Evolutionary conservation across 2,888 invertebrate genomes (phyloP).

Genomic region (Iphiclides podalirius): DNA sequence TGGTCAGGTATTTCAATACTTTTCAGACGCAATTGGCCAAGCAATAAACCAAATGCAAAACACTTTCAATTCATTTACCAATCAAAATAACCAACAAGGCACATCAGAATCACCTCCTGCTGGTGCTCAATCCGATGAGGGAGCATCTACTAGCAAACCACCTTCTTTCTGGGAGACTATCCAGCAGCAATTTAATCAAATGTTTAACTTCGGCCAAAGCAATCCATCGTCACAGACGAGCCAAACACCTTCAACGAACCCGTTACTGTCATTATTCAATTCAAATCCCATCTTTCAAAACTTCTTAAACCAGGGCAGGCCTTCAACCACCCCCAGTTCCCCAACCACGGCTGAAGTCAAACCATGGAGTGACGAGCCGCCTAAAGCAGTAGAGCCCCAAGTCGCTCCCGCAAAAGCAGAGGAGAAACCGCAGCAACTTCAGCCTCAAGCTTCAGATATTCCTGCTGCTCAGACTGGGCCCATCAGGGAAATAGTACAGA

Average conservation of each 20-base stretch:
- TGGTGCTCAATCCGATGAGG: conserved; percentile 34
- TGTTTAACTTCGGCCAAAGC: conserved; percentile 28
- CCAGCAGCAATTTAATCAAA: conserved; percentile 32
- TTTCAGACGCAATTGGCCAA: conserved; percentile 33
- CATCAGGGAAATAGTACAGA: conserved; percentile 47
- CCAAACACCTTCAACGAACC: neutral
- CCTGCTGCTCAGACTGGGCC: conserved; percentile 33
- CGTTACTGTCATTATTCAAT: neutral
- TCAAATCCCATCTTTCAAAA: conserved; percentile 33
- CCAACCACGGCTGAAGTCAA: neutral
- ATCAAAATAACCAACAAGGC: conserved; percentile 9
- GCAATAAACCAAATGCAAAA: conserved; percentile 31
- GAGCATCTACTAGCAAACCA: conserved; percentile 14
- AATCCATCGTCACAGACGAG: neutral
- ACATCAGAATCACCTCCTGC: conserved; percentile 17
- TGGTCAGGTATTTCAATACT: conserved; percentile 24
- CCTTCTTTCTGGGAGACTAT: conserved; percentile 34
- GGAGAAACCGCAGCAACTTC: conserved; percentile 9
- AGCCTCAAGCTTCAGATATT: conserved; percentile 21
- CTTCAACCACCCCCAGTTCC: conserved; percentile 13
- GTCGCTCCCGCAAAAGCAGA: conserved; percentile 14
- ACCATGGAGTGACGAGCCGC: conserved; percentile 12
- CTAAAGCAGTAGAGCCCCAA: conserved; percentile 20
- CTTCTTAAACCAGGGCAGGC: conserved; percentile 20
- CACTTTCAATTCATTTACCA: conserved; percentile 27